Evolutionary conservation across 2,113 vertebrate species (phyloP), one percentile per base, ranked within the genome.

Genomic region (Equus przewalskii): DNA sequence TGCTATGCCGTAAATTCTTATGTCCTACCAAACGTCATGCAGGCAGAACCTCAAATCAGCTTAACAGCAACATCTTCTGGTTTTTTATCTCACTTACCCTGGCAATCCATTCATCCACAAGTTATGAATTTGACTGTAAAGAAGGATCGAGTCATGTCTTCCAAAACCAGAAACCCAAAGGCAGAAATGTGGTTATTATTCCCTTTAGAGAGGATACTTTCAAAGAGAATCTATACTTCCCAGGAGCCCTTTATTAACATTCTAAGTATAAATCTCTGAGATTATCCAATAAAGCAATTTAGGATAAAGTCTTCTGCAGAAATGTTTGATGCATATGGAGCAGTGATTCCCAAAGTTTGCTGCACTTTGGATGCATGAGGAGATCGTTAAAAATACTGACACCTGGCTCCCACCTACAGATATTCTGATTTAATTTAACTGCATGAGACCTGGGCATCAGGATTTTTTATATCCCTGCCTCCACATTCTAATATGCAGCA

Each of bases 91-190:
- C 54, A 84, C 6, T 76, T 82, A 76, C 36, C 75, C 41, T 83
- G 30, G 73, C 22, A 90, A 96, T 62, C 56, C 49, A 96, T 44
- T 81, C 49, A 87, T 49, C 36, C 51, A 69, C n/a, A 88, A 91
- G 33, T 75, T 65, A 69, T 70, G 65, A 89, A 88, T 67, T 41
- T 84, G 22, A 70, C 6, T 79, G 2, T 10, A 91, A n/a, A 46
- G 60, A 93, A 91, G 44, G n/a, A 93, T 92, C 69, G 62, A 92
- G 90, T 92, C 89, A 94, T 41, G 26, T 80, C 85, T 94, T 94
- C 73, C 46, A 78, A 94, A 87, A 93, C 36, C 51, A 94, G 58
- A 91, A 97, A 95, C 24, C 51, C 67, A 91, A 83, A 93, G 36
- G 65, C 19, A 95, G 72, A 88, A 85, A 90, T 75, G n/a, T 79